A percentile compares a stretch with the other conserved stretches of the same genome.
phyloP scores from a whole-genome alignment of 2,113 vertebrate species.

The Micronycteris hirsuta region DNA sequence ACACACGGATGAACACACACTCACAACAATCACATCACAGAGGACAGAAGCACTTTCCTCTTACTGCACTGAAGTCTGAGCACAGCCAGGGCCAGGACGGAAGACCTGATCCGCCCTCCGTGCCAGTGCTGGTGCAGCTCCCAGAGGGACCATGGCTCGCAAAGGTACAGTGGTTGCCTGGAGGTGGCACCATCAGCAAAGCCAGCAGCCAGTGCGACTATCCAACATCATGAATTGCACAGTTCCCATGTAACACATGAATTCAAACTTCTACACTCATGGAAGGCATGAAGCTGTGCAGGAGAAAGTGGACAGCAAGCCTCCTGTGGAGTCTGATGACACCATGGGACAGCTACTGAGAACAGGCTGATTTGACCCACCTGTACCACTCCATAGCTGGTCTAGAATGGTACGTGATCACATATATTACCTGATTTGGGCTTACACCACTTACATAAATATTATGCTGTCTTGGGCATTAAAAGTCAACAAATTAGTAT shows the following conservation, averaged over 20 bases:
- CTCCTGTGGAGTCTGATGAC: neutral
- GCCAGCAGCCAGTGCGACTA: neutral
- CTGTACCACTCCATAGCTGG: neutral
- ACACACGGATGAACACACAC: neutral
- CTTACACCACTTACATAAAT: neutral
- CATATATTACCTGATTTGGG: neutral
- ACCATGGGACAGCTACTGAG: neutral
- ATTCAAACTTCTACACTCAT: neutral
- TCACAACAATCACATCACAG: neutral
- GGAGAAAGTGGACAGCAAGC: neutral
- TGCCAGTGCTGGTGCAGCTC: neutral
- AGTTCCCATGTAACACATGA: neutral
- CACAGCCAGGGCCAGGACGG: neutral
- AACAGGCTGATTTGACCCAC: neutral
- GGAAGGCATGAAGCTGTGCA: neutral
- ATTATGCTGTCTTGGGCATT: neutral
- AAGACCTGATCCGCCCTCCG: neutral
- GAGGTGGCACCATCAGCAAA: neutral
- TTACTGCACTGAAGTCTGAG: neutral
- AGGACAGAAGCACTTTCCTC: neutral
- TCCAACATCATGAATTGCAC: neutral
- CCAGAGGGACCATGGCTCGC: neutral
- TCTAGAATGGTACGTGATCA: neutral
- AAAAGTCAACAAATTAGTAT: neutral
- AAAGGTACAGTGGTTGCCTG: neutral